Base-by-base conservation (phyloP, 2,888 invertebrate genomes). In the Habroteleia sp. region DNA sequence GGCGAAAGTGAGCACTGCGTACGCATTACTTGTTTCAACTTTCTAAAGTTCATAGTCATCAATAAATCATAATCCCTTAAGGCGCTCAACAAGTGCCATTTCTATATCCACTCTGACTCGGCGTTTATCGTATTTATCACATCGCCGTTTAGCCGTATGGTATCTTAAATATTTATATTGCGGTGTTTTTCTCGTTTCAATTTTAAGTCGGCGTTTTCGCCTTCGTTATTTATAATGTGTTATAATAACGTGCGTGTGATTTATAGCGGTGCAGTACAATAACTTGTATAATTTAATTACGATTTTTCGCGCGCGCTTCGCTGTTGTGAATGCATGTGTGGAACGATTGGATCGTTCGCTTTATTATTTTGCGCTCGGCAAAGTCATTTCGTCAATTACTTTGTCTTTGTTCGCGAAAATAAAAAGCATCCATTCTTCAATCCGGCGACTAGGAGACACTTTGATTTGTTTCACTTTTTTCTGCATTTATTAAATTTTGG, bases 21-120 rank as follows among this genome's bases (percentile, higher is more conserved):
- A 41, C 27, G 42, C 58, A 50, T 42, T 58, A 13, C 50, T 50
- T 50, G 48, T 58, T 69, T 58, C 35, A 69, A 69, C 58, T 69
- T 60, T 60, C 50, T 39, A 69, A 69, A 69, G 56, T 69, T 50
- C 41, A 31, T 25, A 54, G 54, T 35, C 42, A 46, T 44, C 60
- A 44, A 65, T 73, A 73, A 66, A 73, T 66, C 72, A 65, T 58
- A 65, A 58, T 65, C 50, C 56, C 72, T 65, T 46, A 52, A 42
- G 52, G 52, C 60, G 16, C 25, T 44, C 58, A 58, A 58, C 41
- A 44, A 66, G 69, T 69, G 60, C 60, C 60, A 62, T 52, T 69
- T 69, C 60, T 52, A 23, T 42, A 29, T 69, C 23, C 29, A 52
- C 44, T 48, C 35, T 46, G 31, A 37, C 48, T 66, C 29, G 10